phyloP scores from a whole-genome alignment of 2,888 invertebrate species.

The Penaeus monodon region DNA sequence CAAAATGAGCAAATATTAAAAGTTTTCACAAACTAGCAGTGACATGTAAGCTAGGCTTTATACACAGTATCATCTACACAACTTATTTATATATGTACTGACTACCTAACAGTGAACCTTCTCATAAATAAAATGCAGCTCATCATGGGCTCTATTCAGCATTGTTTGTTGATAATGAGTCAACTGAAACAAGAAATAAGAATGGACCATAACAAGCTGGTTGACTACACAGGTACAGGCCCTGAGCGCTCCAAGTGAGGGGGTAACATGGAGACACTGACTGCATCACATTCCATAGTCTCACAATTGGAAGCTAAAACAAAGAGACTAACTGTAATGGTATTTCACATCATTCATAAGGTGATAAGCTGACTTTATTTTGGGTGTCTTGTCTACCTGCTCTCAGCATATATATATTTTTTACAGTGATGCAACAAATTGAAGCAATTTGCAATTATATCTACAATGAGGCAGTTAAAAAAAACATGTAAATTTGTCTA shows the following conservation, averaged over 20 bases:
- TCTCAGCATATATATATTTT: slow-evolving; percentile 46
- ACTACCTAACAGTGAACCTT: slow-evolving; percentile 22
- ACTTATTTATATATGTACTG: not conserved
- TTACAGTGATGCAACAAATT: slow-evolving; percentile 60
- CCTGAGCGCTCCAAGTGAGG: slow-evolving; percentile 50
- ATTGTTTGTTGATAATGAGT: slow-evolving; percentile 59
- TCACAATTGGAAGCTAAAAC: slow-evolving; percentile 59
- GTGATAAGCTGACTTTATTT: slow-evolving; percentile 44
- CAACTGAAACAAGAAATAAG: slow-evolving; percentile 56
- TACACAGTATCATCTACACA: slow-evolving; percentile 13
- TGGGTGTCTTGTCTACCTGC: slow-evolving; percentile 62
- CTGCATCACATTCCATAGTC: slow-evolving; percentile 57
- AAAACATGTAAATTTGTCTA: slow-evolving; percentile 57
- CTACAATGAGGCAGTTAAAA: slow-evolving; percentile 58
- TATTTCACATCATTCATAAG: slow-evolving; percentile 56
- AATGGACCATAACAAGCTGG: slow-evolving; percentile 57
- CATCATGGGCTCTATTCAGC: slow-evolving; percentile 59
- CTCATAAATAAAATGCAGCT: not conserved
- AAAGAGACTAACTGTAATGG: slow-evolving; percentile 57
- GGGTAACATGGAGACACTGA: slow-evolving; percentile 48
- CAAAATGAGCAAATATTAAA: slow-evolving; percentile 23
- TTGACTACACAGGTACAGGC: slow-evolving; percentile 56
- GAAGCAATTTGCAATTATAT: slow-evolving; percentile 59
- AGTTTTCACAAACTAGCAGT: not conserved
- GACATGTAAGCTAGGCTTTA: slow-evolving; percentile 1